Percentiles rank a stretch among this genome's conserved stretches.
Conservation (phyloP, 1,140 invertebrate genomes). For the Bilobella aurantiaca region DNA sequence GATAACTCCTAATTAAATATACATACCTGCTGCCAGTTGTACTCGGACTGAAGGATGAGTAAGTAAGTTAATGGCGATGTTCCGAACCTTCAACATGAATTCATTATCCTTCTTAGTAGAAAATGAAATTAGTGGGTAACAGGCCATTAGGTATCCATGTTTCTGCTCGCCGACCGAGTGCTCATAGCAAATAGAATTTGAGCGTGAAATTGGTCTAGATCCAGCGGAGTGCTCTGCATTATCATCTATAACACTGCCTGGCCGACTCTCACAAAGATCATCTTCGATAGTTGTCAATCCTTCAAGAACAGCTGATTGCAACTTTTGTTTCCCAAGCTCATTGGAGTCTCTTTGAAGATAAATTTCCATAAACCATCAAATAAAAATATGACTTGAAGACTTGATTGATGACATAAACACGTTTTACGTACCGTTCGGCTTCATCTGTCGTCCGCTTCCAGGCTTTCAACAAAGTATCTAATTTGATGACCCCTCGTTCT, state of each 20-base stretch:
- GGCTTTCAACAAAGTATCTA: not conserved
- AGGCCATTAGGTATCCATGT: conserved; percentile 42
- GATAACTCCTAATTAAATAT: no score
- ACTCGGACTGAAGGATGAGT: conserved; percentile 43
- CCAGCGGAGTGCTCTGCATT: not conserved
- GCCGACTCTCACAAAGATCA: not conserved
- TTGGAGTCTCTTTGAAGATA: not conserved
- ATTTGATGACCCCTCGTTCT: not conserved
- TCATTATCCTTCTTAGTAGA: conserved; percentile 35
- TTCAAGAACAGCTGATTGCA: not conserved
- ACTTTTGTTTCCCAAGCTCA: not conserved
- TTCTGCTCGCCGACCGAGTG: conserved; percentile 37
- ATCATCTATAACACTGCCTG: no score
- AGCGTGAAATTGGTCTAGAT: not conserved
- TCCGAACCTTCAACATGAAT: conserved; percentile 37
- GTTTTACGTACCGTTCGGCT: not conserved
- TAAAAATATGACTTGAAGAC: not conserved
- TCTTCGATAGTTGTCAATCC: not conserved
- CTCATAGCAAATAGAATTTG: not conserved
- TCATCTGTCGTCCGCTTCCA: not conserved
- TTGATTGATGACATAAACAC: not conserved
- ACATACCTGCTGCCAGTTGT: conserved; percentile 43
- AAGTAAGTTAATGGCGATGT: conserved; percentile 37
- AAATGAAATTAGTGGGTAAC: conserved; percentile 37
- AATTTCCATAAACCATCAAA: not conserved